Percentiles rank a stretch among this genome's conserved stretches.
phyloP scores from a whole-genome alignment of 2,797 vertebrate genomes.

The Falco biarmicus region DNA sequence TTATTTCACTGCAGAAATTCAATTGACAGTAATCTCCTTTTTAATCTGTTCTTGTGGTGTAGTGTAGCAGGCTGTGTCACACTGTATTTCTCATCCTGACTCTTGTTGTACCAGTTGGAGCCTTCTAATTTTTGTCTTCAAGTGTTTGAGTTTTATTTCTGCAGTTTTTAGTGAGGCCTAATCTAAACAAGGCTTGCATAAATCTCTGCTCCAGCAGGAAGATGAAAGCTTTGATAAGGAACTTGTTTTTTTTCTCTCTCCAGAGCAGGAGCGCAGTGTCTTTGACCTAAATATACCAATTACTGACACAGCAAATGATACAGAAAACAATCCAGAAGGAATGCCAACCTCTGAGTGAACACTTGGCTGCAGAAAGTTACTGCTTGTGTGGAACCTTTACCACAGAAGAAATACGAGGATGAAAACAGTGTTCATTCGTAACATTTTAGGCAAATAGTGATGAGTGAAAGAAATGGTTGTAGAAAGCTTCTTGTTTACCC shows the following conservation, averaged over 20 bases:
- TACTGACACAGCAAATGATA: slow-evolving; percentile 39
- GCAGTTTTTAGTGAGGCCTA: slow-evolving; percentile 18
- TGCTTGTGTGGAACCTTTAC: background rate
- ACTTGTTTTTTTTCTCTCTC: slow-evolving; percentile 39
- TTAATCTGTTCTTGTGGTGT: slow-evolving; percentile 27
- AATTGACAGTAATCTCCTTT: slow-evolving; percentile 59
- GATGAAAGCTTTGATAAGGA: slow-evolving; percentile 51
- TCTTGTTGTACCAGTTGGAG: slow-evolving; percentile 46
- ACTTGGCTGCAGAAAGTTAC: slow-evolving; percentile 22
- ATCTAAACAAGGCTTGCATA: slow-evolving; percentile 52
- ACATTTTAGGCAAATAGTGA: background rate
- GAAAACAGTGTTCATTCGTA: slow-evolving; percentile 6
- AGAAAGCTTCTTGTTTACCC: background rate
- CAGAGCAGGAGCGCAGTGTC: background rate
- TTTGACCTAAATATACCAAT: slow-evolving; percentile 72
- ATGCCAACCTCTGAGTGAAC: slow-evolving; percentile 29
- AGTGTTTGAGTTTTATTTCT: slow-evolving; percentile 25
- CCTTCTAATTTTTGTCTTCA: slow-evolving; percentile 58
- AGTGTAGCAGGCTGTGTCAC: slow-evolving; percentile 35
- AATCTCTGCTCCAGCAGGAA: background rate
- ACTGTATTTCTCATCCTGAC: slow-evolving; percentile 41
- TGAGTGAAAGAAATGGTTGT: background rate
- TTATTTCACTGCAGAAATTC: slow-evolving; percentile 47
- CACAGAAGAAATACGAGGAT: slow-evolving; percentile 7
- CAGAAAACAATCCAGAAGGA: slow-evolving; percentile 26